A percentile compares a stretch with the other conserved stretches of the same genome.
These are phyloP conservation scores for Aleiodes alternator DNA, from an alignment of 2,888 invertebrate genomes.

Conservation along the genomic window DNA sequence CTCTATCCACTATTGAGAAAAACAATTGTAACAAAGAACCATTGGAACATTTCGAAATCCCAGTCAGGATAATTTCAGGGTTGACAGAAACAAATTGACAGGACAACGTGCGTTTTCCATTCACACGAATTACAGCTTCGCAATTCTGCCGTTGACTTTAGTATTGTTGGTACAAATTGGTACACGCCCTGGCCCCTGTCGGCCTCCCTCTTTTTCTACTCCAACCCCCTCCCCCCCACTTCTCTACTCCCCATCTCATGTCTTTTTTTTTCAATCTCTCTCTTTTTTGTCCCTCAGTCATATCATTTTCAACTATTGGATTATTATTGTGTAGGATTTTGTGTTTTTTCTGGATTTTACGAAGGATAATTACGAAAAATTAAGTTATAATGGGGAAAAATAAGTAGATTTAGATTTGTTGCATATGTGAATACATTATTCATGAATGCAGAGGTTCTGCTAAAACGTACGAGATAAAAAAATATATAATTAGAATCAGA, in stretches of 20 bases:
- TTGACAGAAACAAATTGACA: slow-evolving; percentile 72
- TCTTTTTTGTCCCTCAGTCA: not conserved
- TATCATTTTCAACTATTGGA: too few relatives aligned
- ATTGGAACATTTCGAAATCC: slow-evolving; percentile 61
- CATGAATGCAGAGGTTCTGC: too few relatives aligned
- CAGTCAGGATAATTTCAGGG: slow-evolving; percentile 70
- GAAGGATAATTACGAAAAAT: too few relatives aligned
- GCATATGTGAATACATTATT: too few relatives aligned
- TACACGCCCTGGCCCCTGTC: slow-evolving; percentile 72
- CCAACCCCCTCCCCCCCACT: slow-evolving; percentile 26
- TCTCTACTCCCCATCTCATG: slow-evolving; percentile 49
- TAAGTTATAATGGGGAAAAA: too few relatives aligned
- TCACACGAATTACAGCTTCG: slow-evolving; percentile 73
- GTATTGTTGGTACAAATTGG: slow-evolving; percentile 75
- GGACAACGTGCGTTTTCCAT: slow-evolving; percentile 71
- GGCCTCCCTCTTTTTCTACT: slow-evolving; percentile 45
- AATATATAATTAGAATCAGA: too few relatives aligned
- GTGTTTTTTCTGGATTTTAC: too few relatives aligned
- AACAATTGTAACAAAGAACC: slow-evolving; percentile 56
- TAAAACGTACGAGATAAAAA: too few relatives aligned
- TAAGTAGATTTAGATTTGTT: too few relatives aligned
- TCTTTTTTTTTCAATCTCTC: slow-evolving; percentile 38
- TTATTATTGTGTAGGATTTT: too few relatives aligned
- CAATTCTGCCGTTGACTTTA: slow-evolving; percentile 74
- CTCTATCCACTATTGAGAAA: not conserved